A percentile compares a stretch with the other conserved stretches of the same genome.
Evolutionary conservation across 2,888 invertebrate genomes (phyloP).

Genomic region (Gymnoscelis rufifasciata): DNA sequence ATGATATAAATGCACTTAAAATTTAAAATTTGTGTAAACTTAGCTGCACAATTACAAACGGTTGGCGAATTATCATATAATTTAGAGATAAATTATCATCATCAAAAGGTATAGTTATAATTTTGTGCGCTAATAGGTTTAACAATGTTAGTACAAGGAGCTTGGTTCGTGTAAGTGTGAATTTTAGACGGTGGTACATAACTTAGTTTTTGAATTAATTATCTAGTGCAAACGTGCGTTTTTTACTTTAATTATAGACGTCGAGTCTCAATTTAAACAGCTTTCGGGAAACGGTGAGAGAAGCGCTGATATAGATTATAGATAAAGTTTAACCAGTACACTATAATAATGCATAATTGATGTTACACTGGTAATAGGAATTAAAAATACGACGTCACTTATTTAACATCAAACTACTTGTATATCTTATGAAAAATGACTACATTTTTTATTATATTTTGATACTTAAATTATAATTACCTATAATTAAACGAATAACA

Average conservation of each 20-base stretch:
- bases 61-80: too few relatives aligned
- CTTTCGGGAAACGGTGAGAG: too few relatives aligned
- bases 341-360: not conserved
- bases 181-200: not conserved
- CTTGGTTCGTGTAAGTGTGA: conserved; percentile 16
- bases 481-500: conserved; percentile 41
- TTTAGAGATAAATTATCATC: too few relatives aligned
- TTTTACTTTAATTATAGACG: too few relatives aligned
- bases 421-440: conserved; percentile 69
- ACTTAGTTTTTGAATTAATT: not conserved
- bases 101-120: conserved; percentile 25
- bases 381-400: conserved; percentile 39
- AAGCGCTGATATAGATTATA: too few relatives aligned
- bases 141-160: conserved; percentile 23
- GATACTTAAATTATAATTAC: conserved; percentile 8
- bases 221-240: not conserved
- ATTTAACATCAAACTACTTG: conserved; percentile 53
- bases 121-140: conserved; percentile 43
- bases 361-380: conserved; percentile 30
- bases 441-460: conserved; percentile 55
- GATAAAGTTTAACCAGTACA: not conserved
- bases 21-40: conserved; percentile 23
- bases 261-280: too few relatives aligned
- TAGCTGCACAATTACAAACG: too few relatives aligned
- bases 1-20: conserved; percentile 5